Evolutionary conservation across 1,140 invertebrate species (phyloP).

Genomic region (Conopomorpha cramerella): DNA sequence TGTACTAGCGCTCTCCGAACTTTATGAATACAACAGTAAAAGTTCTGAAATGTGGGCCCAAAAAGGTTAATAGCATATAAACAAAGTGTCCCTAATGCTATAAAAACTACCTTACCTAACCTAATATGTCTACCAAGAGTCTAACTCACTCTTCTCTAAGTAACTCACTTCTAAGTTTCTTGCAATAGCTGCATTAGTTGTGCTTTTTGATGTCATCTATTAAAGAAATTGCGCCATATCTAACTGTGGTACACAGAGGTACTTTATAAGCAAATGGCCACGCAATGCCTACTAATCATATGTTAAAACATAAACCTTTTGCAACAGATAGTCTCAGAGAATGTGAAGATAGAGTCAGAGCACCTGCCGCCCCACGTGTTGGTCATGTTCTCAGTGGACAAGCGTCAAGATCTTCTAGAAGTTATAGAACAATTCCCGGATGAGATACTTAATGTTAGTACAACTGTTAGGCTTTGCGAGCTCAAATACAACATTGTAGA

Average conservation of each 20-base stretch:
- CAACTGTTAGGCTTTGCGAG: neutral
- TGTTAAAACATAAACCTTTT: neutral
- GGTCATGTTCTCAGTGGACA: constrained; percentile 37
- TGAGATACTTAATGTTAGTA: constrained; percentile 35
- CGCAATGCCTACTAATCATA: no score
- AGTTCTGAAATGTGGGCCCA: no score
- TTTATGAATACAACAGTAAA: no score
- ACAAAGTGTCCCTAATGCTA: no score
- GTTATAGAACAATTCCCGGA: constrained; percentile 24
- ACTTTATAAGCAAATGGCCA: no score
- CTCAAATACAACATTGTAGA: neutral
- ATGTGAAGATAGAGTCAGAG: constrained; percentile 27
- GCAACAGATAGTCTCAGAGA: constrained; percentile 2
- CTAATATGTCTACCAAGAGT: no score
- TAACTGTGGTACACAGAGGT: no score
- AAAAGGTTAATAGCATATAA: no score
- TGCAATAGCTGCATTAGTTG: neutral
- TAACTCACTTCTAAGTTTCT: neutral
- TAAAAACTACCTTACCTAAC: no score
- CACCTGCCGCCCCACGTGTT: constrained; percentile 34
- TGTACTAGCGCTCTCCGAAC: no score
- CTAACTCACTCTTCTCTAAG: no score
- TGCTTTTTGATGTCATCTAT: neutral
- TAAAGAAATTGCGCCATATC: neutral
- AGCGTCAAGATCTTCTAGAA: constrained; percentile 31